These are phyloP conservation scores for Muscidifurax raptorellus DNA, from an alignment of 1,140 invertebrate species.

Conservation along the genomic window DNA sequence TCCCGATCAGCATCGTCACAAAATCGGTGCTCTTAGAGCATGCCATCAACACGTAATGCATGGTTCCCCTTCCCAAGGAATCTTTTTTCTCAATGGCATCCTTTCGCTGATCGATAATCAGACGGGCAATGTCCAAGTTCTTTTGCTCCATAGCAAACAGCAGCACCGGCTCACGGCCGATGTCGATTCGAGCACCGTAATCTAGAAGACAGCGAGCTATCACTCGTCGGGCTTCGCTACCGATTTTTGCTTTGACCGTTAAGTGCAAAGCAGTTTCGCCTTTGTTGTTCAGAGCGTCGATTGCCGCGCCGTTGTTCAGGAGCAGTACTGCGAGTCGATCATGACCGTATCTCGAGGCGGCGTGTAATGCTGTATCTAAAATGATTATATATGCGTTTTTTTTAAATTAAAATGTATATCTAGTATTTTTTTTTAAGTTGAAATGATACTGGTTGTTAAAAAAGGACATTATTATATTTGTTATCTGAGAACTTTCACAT, in stretches of 20 bases:
- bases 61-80: background rate
- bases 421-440: too few species aligned
- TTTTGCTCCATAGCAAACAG: background rate
- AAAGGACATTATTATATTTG: too few species aligned
- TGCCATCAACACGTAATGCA: background rate
- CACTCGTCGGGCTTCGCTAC: background rate
- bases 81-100: background rate
- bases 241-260: background rate
- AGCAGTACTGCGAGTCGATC: background rate
- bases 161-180: background rate
- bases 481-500: too few species aligned
- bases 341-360: background rate
- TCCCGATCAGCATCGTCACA: background rate
- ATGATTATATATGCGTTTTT: background rate
- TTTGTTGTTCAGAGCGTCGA: background rate
- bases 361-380: background rate
- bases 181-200: background rate
- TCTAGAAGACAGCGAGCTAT: background rate
- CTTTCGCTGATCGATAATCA: background rate
- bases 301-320: background rate
- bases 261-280: background rate
- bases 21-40: background rate
- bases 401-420: too few species aligned
- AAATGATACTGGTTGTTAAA: too few species aligned
- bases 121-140: background rate